Evolutionary conservation across 2,797 vertebrate genomes (phyloP), one percentile per base, ranked within the genome.

Genomic region (Myotis planiceps): DNA sequence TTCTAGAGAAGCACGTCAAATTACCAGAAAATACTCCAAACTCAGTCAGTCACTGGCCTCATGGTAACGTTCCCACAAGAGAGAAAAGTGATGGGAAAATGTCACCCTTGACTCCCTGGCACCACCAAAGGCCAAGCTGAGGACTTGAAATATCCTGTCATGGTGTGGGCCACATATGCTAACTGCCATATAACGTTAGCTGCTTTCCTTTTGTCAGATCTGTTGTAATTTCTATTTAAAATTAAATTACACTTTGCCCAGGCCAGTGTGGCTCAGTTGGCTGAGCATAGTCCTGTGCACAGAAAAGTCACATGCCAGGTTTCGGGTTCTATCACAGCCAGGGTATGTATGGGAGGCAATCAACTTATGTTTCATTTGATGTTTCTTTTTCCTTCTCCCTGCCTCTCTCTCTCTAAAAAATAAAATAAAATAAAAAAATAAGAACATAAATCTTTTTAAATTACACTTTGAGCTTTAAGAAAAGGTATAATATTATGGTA

Each of bases 141-240:
- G 66, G 51, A 55, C 58, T 53, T 81, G 34, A 45, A 19, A 49
- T 81, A 55, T 79, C 45, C 19, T 27, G 39, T 12, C 8, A 1
- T 7, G 69, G 42, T 63, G 37, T 75, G 9, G 42, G 21, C 80
- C 65, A 47, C 4, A 0, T 21, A 18, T 76, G 37, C 49, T 78
- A 63, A 18, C n/a, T 65, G n/a, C 58, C 49, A 18, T 25, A 1
- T 19, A 27, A 63, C 87, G 15, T 49, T 79, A 80, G n/a, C 53
- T 86, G 7, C 21, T 82, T 25, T 19, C 86, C 68, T 78, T 49
- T 5, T 39, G 10, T 65, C n/a, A 76, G 47, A 82, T 92, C 12
- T 76, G 63, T 85, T 96, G 95, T 85, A 37, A 82, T 89, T 88
- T 92, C 23, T 53, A 60, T 92, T 90, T 80, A 78, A 84, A 96